phyloP scores from a whole-genome alignment of 2,113 vertebrate species.

The Megaceryle maxima region DNA sequence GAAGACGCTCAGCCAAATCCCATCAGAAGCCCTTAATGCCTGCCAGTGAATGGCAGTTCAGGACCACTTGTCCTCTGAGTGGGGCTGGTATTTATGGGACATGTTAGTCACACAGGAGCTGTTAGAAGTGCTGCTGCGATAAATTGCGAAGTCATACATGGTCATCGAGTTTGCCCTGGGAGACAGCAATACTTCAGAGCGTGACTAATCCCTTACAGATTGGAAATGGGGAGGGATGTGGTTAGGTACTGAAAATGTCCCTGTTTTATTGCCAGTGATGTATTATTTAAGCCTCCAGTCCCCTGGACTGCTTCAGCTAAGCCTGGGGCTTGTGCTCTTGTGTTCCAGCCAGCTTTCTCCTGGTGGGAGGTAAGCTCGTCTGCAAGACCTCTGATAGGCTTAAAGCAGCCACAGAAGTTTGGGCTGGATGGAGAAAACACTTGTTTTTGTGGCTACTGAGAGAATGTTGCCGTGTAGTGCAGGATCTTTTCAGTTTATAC shows the following conservation, averaged over 20 bases:
- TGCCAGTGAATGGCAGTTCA: neutral
- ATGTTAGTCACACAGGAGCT: conserved; percentile 6
- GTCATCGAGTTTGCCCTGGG: neutral
- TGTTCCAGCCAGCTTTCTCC: neutral
- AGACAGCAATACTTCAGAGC: neutral
- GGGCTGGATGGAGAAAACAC: fast-evolving
- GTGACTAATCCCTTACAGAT: conserved; percentile 41
- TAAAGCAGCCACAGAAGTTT: neutral
- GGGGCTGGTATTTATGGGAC: neutral
- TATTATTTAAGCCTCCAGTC: neutral
- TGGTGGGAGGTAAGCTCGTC: neutral
- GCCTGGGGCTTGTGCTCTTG: neutral
- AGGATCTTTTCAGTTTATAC: neutral
- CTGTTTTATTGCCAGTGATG: neutral
- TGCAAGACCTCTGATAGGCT: neutral
- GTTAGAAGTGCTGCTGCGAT: neutral
- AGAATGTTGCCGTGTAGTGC: neutral
- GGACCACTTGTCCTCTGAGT: neutral
- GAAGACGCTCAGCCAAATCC: neutral
- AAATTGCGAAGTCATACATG: neutral
- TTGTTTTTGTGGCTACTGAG: neutral
- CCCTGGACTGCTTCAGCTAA: neutral
- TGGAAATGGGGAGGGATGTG: neutral
- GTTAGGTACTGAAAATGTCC: neutral
- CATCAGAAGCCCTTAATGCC: neutral